A percentile compares a stretch with the other conserved stretches of the same genome.
These are phyloP conservation scores for Amphimallon solstitiale DNA, from an alignment of 2,888 invertebrate species.

Conservation along the genomic window DNA sequence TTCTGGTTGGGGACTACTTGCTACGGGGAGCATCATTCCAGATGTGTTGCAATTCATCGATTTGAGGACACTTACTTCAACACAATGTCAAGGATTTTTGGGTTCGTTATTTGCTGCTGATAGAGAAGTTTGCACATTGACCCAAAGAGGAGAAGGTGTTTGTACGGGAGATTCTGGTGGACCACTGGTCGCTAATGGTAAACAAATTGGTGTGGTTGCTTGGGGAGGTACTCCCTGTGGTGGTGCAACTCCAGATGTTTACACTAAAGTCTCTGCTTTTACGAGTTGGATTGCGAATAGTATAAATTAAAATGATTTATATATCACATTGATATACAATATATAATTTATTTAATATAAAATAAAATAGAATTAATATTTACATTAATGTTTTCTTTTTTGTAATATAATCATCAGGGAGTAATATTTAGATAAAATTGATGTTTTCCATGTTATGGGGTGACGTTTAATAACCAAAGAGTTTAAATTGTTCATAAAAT, in stretches of 20 bases:
- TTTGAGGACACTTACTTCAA: not conserved
- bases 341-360: not conserved
- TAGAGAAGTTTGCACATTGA: conserved; percentile 1
- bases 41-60: conserved; percentile 5
- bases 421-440: no score
- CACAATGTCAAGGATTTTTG: not conserved
- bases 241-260: not conserved
- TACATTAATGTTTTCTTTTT: no score
- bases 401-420: no score
- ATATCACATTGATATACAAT: not conserved
- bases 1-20: conserved; percentile 10
- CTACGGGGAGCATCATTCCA: not conserved
- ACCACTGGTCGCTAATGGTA: conserved; percentile 16
- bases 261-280: conserved; percentile 13
- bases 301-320: not conserved
- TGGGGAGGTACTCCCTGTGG: not conserved
- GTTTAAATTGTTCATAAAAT: no score
- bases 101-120: not conserved
- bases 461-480: no score
- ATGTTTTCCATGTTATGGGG: no score
- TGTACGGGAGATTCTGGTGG: conserved; percentile 33
- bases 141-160: not conserved
- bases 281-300: conserved; percentile 11
- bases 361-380: no score
- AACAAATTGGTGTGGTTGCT: conserved; percentile 19